Conservation (phyloP, 2,797 vertebrate species). For the Prionace glauca region DNA sequence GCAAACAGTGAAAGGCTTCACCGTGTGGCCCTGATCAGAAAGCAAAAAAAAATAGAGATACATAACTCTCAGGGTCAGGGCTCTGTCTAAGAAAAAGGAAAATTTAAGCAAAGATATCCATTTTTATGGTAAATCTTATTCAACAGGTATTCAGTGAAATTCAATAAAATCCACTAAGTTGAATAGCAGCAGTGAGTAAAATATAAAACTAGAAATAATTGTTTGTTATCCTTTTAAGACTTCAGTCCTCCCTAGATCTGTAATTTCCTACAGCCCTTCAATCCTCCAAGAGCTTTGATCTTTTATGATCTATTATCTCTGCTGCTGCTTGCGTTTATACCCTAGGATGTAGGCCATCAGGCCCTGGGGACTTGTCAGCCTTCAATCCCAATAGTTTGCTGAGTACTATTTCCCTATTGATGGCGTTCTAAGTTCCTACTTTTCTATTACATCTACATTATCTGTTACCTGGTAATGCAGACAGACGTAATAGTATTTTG, state of each 20-base stretch:
- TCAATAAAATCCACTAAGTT: neutral
- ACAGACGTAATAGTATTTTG: too few species aligned
- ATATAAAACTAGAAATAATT: neutral
- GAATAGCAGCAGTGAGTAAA: neutral
- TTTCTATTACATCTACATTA: too few species aligned
- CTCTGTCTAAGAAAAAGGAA: neutral
- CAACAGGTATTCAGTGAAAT: neutral
- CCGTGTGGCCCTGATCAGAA: too few species aligned
- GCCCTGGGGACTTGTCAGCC: too few species aligned
- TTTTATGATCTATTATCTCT: neutral
- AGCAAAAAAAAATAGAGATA: too few species aligned
- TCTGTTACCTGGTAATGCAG: too few species aligned
- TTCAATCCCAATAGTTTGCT: too few species aligned
- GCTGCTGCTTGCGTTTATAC: too few species aligned
- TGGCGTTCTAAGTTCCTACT: too few species aligned
- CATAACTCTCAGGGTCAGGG: neutral
- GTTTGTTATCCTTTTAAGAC: neutral
- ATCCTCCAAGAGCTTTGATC: neutral
- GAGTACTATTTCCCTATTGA: too few species aligned
- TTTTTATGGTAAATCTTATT: neutral
- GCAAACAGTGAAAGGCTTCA: too few species aligned
- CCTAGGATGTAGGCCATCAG: too few species aligned
- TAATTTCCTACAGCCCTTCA: neutral
- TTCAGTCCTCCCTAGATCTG: neutral
- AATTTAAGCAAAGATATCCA: neutral